These are phyloP conservation scores for Macroteleia sp. DNA, from an alignment of 2,888 invertebrate genomes.

Conservation along the genomic window DNA sequence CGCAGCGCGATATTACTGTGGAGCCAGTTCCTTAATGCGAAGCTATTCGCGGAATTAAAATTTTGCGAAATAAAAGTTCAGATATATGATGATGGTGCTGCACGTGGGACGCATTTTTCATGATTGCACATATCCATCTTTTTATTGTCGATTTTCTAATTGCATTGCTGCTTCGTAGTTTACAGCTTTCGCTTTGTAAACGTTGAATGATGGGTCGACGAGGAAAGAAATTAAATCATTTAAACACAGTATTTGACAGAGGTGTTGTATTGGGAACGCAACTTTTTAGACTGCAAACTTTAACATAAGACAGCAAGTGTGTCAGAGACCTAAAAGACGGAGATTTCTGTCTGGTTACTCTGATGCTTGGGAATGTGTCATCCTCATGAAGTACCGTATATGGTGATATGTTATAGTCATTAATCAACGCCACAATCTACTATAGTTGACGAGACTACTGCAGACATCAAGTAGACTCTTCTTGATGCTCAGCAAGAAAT, in stretches of 20 bases:
- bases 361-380: constrained; percentile 15
- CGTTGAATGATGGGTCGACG: too few species aligned
- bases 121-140: constrained; percentile 27
- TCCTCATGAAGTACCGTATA: constrained; percentile 50
- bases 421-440: constrained; percentile 62
- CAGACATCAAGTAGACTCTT: constrained; percentile 15
- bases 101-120: constrained; percentile 46
- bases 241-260: constrained; percentile 10
- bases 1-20: constrained; percentile 47
- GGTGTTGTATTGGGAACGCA: too few species aligned
- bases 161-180: too few species aligned
- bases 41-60: constrained; percentile 57
- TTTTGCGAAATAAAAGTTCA: constrained; percentile 46
- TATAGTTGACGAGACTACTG: constrained; percentile 47
- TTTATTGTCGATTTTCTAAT: constrained; percentile 45
- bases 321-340: too few species aligned
- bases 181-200: too few species aligned
- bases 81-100: constrained; percentile 18
- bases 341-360: too few species aligned
- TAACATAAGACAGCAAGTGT: too few species aligned
- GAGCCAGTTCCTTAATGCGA: constrained; percentile 23
- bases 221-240: too few species aligned
- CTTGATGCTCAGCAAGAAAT: constrained; percentile 56
- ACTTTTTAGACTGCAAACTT: too few species aligned
- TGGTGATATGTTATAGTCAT: constrained; percentile 52